Evolutionary conservation across 2,888 invertebrate species (phyloP).

Genomic region (Barypeithes pellucidus): DNA sequence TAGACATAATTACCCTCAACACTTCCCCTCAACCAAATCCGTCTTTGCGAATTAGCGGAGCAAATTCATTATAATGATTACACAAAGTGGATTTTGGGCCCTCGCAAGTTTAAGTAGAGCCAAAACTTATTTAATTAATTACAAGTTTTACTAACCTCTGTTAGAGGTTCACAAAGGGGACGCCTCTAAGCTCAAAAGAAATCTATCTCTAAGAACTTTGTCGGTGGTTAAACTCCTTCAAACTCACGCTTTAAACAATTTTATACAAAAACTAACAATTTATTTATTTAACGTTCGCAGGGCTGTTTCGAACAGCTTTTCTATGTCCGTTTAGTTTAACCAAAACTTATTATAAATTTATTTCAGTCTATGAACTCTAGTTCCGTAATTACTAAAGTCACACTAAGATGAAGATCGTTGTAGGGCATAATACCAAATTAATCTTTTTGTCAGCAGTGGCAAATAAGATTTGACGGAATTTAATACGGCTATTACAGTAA

Average conservation of each 20-base stretch:
- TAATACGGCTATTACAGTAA: not conserved
- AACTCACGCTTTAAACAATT: conserved; percentile 38
- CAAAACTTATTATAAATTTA: conserved; percentile 10
- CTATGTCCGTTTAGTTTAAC: conserved; percentile 10
- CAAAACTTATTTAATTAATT: conserved; percentile 56
- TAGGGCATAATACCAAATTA: not conserved
- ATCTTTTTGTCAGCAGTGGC: not conserved
- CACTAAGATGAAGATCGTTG: conserved; percentile 2
- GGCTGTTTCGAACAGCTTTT: conserved; percentile 26
- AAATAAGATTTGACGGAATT: not conserved
- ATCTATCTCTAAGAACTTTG: conserved; percentile 46
- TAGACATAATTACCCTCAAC: conserved; percentile 50
- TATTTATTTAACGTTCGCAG: conserved; percentile 25
- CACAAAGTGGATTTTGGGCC: conserved; percentile 52
- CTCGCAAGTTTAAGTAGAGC: conserved; percentile 49
- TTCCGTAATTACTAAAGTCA: not conserved
- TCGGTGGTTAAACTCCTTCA: conserved; percentile 47
- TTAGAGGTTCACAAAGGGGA: conserved; percentile 48
- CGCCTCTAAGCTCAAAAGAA: conserved; percentile 41
- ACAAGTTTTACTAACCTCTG: conserved; percentile 54
- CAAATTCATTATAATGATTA: conserved; percentile 54
- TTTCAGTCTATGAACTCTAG: conserved; percentile 1
- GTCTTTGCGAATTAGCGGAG: conserved; percentile 46
- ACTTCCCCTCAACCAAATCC: conserved; percentile 47
- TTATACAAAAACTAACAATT: conserved; percentile 41